Base-by-base conservation (phyloP, 2,797 vertebrate species). In the Apodemus agrarius region DNA sequence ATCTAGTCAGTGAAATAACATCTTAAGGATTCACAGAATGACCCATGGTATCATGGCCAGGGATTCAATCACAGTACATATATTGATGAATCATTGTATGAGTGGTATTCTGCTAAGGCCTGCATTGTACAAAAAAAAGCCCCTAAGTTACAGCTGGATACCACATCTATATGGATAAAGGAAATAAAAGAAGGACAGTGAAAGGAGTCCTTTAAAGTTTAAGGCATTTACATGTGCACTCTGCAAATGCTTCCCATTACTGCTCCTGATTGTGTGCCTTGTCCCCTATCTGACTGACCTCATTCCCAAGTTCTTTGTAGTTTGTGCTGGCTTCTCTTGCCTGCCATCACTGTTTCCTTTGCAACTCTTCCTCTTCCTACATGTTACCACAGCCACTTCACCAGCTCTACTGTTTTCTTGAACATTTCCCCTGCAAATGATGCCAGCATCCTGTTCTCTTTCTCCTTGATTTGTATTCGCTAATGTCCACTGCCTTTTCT, bases 41-140 rank as follows among this genome's bases (percentile, higher is more conserved):
- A 31, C 8, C 49, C 2, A 10, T 0, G 0, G 43, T 29, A 19
- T 61, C 10, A 24, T 0, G 13, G 31, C 13, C 0, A n/a, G 5
- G 16, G 1, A 43, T 52, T 76, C 34, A 40, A 6, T 57, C 4
- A 6, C 14, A 3, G 2, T 0, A n/a, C 1, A 31, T 72, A 29
- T 75, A 61, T 3, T 6, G 74, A 40, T 65, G 34, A 40, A 3
- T 52, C 31, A 7, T 29, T 7, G 0, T 3, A 0, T 1, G 16
- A 86, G 24, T 40, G 8, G 8, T 5, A 57, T 54, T 74, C 65
- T 8, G 5, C 6, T 43, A 43, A 19, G 87, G 29, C 31, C 49
- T 29, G 63, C 43, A 9, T 12, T 21, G 11, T 63, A 14, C 43
- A 67, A 52, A 52, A 52, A 80, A 2, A 69, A n/a, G 8, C 19